Percentiles rank a stretch among this genome's conserved stretches.
phyloP scores from a whole-genome alignment of 2,888 invertebrate genomes.

The Spisula solida region DNA sequence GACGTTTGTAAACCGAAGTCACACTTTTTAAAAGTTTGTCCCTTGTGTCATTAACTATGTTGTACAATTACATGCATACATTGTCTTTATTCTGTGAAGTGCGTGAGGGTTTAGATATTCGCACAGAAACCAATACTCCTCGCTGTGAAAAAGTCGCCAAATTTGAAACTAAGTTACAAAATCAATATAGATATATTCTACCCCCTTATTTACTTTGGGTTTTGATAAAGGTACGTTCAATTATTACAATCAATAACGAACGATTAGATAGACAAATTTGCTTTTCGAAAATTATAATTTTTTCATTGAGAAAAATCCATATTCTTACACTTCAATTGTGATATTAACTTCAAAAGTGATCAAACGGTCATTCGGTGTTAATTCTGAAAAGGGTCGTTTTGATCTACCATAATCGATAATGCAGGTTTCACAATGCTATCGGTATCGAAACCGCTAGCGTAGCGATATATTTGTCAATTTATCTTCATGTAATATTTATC shows the following conservation, averaged over 20 bases:
- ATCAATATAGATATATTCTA: slow-evolving; percentile 38
- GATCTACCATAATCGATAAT: neutral
- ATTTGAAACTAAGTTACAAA: slow-evolving; percentile 47
- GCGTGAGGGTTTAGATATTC: neutral
- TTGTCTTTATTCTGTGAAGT: neutral
- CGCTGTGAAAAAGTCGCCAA: slow-evolving; percentile 25
- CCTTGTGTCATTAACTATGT: neutral
- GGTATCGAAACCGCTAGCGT: neutral
- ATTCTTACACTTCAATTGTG: neutral
- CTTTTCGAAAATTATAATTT: slow-evolving; percentile 13
- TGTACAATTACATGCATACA: neutral
- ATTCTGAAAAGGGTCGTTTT: neutral
- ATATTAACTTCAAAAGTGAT: slow-evolving; percentile 18
- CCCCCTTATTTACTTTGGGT: slow-evolving; percentile 36
- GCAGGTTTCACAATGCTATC: neutral
- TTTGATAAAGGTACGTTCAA: slow-evolving; percentile 49
- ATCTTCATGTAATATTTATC: too few species aligned
- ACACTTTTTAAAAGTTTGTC: neutral
- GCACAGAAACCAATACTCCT: neutral
- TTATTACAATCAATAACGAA: slow-evolving; percentile 51
- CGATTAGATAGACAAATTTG: slow-evolving; percentile 39
- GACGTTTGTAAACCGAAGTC: neutral
- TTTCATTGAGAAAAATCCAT: slow-evolving; percentile 29
- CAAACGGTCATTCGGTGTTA: slow-evolving; percentile 4
- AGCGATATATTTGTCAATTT: too few species aligned